phyloP scores from a whole-genome alignment of 1,140 invertebrate species.

The Calephelis nemesis region DNA sequence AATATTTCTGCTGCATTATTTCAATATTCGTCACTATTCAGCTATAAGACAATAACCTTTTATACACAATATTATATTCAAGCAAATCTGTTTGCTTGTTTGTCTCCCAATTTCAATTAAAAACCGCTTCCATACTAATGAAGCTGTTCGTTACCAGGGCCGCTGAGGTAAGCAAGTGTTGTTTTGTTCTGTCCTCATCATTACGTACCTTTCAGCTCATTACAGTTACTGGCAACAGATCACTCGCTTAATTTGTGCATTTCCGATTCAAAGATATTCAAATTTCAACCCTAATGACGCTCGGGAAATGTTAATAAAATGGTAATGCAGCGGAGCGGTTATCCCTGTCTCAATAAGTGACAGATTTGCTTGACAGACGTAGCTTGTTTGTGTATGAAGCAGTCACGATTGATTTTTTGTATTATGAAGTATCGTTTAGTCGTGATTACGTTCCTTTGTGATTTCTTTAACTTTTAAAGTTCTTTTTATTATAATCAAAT shows the following conservation, averaged over 20 bases:
- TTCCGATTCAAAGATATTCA: conserved; percentile 76
- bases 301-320: conserved; percentile 77
- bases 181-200: conserved; percentile 72
- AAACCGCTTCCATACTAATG: conserved; percentile 41
- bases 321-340: conserved; percentile 71
- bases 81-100: too few relatives aligned
- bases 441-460: conserved; percentile 4
- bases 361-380: conserved; percentile 74
- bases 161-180: conserved; percentile 71
- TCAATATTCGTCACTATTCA: too few relatives aligned
- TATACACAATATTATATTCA: too few relatives aligned
- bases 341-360: conserved; percentile 64
- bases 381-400: conserved; percentile 68
- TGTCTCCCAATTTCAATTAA: not conserved
- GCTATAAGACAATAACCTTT: too few relatives aligned
- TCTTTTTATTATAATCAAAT: too few relatives aligned
- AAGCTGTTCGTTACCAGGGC: conserved; percentile 54
- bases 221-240: conserved; percentile 67
- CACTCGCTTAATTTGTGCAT: conserved; percentile 78
- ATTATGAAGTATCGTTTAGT: conserved; percentile 45
- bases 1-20: too few relatives aligned
- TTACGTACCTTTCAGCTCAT: conserved; percentile 76
- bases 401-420: conserved; percentile 71
- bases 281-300: conserved; percentile 75
- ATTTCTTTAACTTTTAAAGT: not conserved